These are phyloP conservation scores for Tiliacea aurago DNA, from an alignment of 2,888 invertebrate species.

Conservation along the genomic window DNA sequence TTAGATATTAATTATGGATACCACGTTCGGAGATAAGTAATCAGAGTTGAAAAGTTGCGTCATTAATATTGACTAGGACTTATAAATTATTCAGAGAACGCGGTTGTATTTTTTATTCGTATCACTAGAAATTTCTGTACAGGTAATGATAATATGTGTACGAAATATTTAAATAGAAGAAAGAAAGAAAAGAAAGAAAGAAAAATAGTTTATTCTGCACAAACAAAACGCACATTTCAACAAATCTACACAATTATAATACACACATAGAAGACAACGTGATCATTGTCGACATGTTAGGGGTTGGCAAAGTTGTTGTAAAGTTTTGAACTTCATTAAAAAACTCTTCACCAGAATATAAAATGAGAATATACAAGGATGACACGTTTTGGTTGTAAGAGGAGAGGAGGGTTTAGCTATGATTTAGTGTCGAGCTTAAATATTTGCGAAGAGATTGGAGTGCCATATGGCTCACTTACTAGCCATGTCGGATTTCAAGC, in stretches of 20 bases:
- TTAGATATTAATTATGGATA: conserved; percentile 70
- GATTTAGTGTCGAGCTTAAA: conserved; percentile 47
- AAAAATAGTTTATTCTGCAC: no score
- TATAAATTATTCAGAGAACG: conserved; percentile 70
- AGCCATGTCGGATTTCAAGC: conserved; percentile 64
- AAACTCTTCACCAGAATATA: conserved; percentile 19
- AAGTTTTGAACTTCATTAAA: conserved; percentile 32
- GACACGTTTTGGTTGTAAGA: conserved; percentile 14
- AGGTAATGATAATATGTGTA: conserved; percentile 39
- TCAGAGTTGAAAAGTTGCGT: conserved; percentile 74
- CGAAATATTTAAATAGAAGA: conserved; percentile 38
- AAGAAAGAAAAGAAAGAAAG: no score
- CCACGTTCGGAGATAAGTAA: conserved; percentile 76
- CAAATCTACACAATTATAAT: no score
- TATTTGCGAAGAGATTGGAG: conserved; percentile 54
- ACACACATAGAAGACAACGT: no score
- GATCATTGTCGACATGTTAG: conserved; percentile 17
- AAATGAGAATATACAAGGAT: conserved; percentile 4
- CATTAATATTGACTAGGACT: conserved; percentile 73
- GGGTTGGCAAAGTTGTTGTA: not conserved
- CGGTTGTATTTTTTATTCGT: conserved; percentile 49
- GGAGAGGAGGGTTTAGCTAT: conserved; percentile 15
- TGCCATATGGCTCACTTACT: conserved; percentile 72
- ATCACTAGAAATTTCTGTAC: conserved; percentile 31
- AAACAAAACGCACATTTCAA: no score